A percentile compares a stretch with the other conserved stretches of the same genome.
Evolutionary conservation across 2,797 vertebrate genomes (phyloP).

Genomic region (Sebastes hubbsi): DNA sequence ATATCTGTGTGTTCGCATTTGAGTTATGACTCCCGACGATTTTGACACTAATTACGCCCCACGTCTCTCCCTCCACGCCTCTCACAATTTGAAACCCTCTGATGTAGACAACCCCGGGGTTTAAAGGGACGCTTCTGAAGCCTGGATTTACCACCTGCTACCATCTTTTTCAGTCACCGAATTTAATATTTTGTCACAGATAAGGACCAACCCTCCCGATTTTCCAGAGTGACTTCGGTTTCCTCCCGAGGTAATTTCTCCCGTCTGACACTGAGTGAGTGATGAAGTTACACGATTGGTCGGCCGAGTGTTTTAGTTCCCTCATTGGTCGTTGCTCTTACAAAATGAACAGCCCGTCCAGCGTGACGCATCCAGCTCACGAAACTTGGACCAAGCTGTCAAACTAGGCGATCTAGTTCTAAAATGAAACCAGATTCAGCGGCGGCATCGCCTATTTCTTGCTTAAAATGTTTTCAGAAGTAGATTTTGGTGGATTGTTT

Average conservation of each 20-base stretch:
- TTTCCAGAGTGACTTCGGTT: not conserved
- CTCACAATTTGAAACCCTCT: not conserved
- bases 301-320: too few species aligned
- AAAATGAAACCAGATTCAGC: too few species aligned
- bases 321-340: too few species aligned
- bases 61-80: not conserved
- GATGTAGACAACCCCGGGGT: not conserved
- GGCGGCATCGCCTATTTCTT: too few species aligned
- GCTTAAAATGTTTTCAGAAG: too few species aligned
- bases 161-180: not conserved
- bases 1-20: not conserved
- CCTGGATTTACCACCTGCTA: not conserved
- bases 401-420: too few species aligned
- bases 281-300: too few species aligned
- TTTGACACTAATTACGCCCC: not conserved
- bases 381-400: too few species aligned
- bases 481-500: too few species aligned
- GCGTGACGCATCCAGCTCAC: too few species aligned
- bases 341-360: too few species aligned
- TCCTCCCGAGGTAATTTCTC: not conserved
- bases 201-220: not conserved
- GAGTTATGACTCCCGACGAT: not conserved
- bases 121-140: not conserved
- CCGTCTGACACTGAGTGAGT: too few species aligned
- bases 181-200: not conserved